phyloP scores from a whole-genome alignment of 2,888 invertebrate genomes.

The Latheticus oryzae region DNA sequence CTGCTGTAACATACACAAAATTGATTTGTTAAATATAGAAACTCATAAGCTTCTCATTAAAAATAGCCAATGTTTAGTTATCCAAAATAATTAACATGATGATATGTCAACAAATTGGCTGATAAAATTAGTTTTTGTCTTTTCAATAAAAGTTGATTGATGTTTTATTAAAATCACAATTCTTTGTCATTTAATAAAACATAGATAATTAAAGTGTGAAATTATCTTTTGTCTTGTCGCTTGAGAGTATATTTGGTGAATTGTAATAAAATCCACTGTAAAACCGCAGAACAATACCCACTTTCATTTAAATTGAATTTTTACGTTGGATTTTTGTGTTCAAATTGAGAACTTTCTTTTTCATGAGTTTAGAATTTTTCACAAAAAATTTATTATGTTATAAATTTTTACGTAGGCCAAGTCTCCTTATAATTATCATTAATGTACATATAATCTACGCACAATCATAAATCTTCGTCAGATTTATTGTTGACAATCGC shows the following conservation, averaged over 20 bases:
- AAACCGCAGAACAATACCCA: constrained; percentile 3
- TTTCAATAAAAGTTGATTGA: constrained; percentile 2
- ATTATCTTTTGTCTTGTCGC: constrained; percentile 15
- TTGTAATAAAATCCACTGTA: constrained; percentile 3
- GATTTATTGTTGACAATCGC: constrained; percentile 13
- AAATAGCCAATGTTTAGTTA: too few species aligned
- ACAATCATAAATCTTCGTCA: neutral
- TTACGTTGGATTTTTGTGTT: neutral
- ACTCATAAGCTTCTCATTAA: too few species aligned
- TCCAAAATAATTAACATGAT: too few species aligned
- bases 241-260: neutral
- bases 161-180: constrained; percentile 13
- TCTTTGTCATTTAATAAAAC: constrained; percentile 16
- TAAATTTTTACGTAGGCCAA: constrained; percentile 3
- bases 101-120: too few species aligned
- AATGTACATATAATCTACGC: constrained; percentile 6
- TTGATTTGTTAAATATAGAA: constrained; percentile 17
- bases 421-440: constrained; percentile 20
- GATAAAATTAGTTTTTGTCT: too few species aligned
- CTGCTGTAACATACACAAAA: constrained; percentile 13
- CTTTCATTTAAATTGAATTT: constrained; percentile 3
- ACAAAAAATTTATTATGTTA: too few species aligned
- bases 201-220: constrained; percentile 20
- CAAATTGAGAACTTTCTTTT: neutral
- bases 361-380: neutral